phyloP scores from a whole-genome alignment of 2,113 vertebrate genomes.

The Strix uralensis region DNA sequence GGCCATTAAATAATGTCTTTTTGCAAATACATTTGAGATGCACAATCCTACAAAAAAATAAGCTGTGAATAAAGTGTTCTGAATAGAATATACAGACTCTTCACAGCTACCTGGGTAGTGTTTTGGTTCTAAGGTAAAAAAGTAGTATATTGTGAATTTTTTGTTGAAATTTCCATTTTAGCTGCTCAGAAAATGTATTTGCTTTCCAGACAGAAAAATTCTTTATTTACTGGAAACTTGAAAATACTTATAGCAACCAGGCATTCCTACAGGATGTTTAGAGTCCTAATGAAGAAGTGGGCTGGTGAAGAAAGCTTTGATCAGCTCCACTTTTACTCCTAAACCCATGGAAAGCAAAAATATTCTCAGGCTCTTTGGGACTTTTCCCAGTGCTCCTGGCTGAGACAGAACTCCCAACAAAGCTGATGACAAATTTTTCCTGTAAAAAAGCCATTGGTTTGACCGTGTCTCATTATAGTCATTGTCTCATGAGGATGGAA shows the following conservation, averaged over 20 bases:
- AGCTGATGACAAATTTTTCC: neutral
- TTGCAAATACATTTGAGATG: neutral
- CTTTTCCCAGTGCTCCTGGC: neutral
- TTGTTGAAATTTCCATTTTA: neutral
- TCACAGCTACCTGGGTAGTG: neutral
- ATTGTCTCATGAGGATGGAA: conserved; percentile 1
- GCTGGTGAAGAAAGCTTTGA: neutral
- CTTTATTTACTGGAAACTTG: neutral
- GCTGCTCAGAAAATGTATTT: neutral
- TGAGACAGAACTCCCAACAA: conserved; percentile 14
- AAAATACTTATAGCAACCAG: neutral
- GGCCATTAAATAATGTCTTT: neutral
- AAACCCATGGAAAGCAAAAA: neutral
- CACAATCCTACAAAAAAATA: neutral
- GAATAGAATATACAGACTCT: neutral
- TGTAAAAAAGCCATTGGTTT: conserved; percentile 3
- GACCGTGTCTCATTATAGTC: neutral
- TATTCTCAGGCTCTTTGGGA: neutral
- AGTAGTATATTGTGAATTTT: neutral
- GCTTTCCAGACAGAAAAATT: neutral
- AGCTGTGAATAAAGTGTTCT: neutral
- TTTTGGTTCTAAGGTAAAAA: neutral
- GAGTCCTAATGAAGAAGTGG: neutral
- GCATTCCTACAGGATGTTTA: neutral
- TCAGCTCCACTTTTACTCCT: neutral